These are phyloP conservation scores for Pheosia gnoma DNA, from an alignment of 2,888 invertebrate species.

Conservation along the genomic window DNA sequence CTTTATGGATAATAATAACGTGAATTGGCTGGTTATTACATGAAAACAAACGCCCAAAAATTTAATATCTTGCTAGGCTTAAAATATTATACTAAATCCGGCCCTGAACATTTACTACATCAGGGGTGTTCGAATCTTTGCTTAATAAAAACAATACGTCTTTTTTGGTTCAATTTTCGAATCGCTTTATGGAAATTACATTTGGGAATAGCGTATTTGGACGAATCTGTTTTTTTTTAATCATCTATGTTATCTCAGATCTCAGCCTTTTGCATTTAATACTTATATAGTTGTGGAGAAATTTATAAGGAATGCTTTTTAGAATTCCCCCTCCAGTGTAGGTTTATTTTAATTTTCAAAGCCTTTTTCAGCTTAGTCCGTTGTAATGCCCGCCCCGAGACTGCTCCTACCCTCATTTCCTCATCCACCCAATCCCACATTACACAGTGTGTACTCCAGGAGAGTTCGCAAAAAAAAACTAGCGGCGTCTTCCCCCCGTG, in stretches of 20 bases:
- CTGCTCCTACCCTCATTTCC: background rate
- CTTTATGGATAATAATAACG: too few species aligned
- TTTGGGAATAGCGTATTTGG: slow-evolving; percentile 43
- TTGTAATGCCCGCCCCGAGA: too few species aligned
- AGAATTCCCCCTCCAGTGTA: too few species aligned
- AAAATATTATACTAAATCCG: slow-evolving; percentile 3
- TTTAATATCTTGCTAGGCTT: background rate
- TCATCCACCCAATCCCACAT: slow-evolving; percentile 37
- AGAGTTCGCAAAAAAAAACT: slow-evolving; percentile 25
- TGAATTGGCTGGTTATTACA: too few species aligned
- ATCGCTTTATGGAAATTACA: slow-evolving; percentile 62
- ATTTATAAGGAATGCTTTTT: too few species aligned
- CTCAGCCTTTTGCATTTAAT: too few species aligned
- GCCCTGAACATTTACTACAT: slow-evolving; percentile 27
- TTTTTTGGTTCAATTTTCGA: slow-evolving; percentile 45
- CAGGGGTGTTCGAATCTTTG: slow-evolving; percentile 44
- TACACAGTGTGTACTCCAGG: slow-evolving; percentile 30
- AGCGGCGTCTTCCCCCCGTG: slow-evolving; percentile 29
- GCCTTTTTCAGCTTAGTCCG: too few species aligned
- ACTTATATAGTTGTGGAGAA: too few species aligned
- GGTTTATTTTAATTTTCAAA: too few species aligned
- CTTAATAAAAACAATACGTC: slow-evolving; percentile 48
- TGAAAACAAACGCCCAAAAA: too few species aligned
- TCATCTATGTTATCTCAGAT: background rate
- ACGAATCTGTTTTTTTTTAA: background rate